phyloP scores from a whole-genome alignment of 2,888 invertebrate species.

The Diadegma fenestrale region DNA sequence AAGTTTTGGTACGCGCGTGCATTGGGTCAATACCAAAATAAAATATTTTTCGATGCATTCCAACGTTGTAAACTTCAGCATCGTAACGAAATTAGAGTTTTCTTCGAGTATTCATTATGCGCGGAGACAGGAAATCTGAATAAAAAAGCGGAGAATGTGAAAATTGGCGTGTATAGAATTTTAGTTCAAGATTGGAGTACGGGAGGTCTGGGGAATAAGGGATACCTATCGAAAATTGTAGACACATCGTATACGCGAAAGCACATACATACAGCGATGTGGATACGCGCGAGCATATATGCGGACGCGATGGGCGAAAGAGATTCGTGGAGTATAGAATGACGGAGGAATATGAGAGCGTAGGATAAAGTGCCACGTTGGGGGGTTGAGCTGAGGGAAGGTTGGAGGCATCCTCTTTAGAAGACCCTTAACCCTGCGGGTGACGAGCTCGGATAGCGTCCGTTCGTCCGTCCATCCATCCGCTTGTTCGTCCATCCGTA shows the following conservation, averaged over 20 bases:
- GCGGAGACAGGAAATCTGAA: neutral
- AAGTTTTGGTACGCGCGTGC: no score
- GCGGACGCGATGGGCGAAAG: constrained; percentile 36
- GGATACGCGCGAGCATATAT: neutral
- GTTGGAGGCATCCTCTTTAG: constrained; percentile 78
- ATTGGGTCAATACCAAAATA: no score
- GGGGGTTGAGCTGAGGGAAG: constrained; percentile 63
- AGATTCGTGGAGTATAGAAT: constrained; percentile 58
- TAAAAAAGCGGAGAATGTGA: neutral
- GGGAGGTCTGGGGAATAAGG: constrained; percentile 37
- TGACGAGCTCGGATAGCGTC: constrained; percentile 78
- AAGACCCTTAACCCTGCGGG: constrained; percentile 84
- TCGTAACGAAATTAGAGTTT: no score
- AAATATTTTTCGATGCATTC: no score
- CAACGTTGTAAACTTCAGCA: no score
- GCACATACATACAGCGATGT: neutral
- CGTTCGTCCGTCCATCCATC: constrained; percentile 75
- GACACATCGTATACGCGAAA: neutral
- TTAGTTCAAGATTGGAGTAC: constrained; percentile 23
- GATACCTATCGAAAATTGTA: constrained; percentile 11
- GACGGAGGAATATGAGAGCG: constrained; percentile 69
- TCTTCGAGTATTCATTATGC: neutral
- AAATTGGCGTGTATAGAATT: constrained; percentile 1
- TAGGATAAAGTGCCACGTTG: constrained; percentile 58
- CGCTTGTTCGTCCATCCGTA: constrained; percentile 70